Evolutionary conservation across 2,888 invertebrate genomes (phyloP), one percentile per base, ranked within the genome.

Genomic region (Trilocha varians): DNA sequence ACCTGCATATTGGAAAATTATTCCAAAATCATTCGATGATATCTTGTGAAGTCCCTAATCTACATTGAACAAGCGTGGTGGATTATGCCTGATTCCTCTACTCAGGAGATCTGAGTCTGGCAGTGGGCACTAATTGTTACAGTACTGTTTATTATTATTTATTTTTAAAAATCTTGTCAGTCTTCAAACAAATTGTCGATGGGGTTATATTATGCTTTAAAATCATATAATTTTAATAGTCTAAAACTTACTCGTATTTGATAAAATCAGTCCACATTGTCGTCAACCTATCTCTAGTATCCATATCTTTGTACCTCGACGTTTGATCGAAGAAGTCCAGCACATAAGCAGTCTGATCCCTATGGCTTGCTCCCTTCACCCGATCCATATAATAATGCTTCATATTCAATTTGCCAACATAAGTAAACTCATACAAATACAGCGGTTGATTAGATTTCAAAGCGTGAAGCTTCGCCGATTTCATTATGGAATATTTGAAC

Each of bases 211-310:
- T n/a, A n/a, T n/a, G n/a, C n/a, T n/a, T n/a, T n/a, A n/a, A n/a
- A n/a, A n/a, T n/a, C n/a, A n/a, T n/a, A n/a, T n/a, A n/a, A n/a
- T n/a, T n/a, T n/a, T n/a, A n/a, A n/a, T n/a, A 40, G 25, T 34
- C 15, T 39, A 25, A 44, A 45, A 71, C 79, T 72, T 64, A 85
- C 84, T 62, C 75, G 48, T 67, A 78, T 56, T 70, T 79, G 0
- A 70, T 58, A 47, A 78, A 85, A 50, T 85, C 79, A 3, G 73
- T 59, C 84, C 84, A 84, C 82, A 85, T 82, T 2, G 54, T 48
- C 0, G 74, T 78, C 71, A 85, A 58, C 1, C 74, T 59, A 33
- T 83, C 78, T 48, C 80, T 70, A 1, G 63, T 74, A 45, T 78
- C 69, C 46, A 83, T 52, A 51, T 84, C 84, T 13, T 59, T 66